These are phyloP conservation scores for Glossophaga mutica DNA, from an alignment of 2,797 vertebrate species.

Conservation along the genomic window DNA sequence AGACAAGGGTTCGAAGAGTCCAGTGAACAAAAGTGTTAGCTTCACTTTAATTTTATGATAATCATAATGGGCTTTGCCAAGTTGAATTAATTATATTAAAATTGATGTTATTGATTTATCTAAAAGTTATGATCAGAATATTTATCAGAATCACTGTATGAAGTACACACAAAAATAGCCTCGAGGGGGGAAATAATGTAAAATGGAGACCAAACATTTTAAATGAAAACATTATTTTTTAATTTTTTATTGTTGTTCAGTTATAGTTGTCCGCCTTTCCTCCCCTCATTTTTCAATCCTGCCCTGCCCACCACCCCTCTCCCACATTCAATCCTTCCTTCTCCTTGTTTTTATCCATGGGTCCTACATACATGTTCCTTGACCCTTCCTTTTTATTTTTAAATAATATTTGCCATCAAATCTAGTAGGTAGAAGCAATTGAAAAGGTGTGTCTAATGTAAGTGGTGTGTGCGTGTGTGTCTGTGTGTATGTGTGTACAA, in stretches of 20 bases:
- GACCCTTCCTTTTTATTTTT: background rate
- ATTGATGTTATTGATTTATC: background rate
- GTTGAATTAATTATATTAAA: slow-evolving; percentile 1
- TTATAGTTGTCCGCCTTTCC: too few relatives aligned
- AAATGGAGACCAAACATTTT: background rate
- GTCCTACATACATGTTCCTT: too few relatives aligned
- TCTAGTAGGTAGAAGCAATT: background rate
- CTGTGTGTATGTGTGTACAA: background rate
- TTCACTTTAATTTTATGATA: background rate
- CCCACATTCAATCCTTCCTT: too few relatives aligned
- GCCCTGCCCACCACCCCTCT: too few relatives aligned
- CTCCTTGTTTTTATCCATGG: too few relatives aligned
- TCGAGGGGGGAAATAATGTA: background rate
- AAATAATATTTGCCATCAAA: background rate
- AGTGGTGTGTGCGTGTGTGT: background rate
- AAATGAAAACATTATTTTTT: background rate
- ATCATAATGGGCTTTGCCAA: background rate
- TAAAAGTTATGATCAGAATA: background rate
- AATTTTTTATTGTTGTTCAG: background rate
- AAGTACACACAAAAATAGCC: background rate
- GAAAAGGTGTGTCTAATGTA: background rate
- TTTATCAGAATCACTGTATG: background rate
- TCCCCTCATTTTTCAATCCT: too few relatives aligned
- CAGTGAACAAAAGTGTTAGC: background rate
- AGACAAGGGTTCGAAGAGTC: background rate